phyloP scores from a whole-genome alignment of 2,888 invertebrate genomes.

The Eupithecia vulgata region DNA sequence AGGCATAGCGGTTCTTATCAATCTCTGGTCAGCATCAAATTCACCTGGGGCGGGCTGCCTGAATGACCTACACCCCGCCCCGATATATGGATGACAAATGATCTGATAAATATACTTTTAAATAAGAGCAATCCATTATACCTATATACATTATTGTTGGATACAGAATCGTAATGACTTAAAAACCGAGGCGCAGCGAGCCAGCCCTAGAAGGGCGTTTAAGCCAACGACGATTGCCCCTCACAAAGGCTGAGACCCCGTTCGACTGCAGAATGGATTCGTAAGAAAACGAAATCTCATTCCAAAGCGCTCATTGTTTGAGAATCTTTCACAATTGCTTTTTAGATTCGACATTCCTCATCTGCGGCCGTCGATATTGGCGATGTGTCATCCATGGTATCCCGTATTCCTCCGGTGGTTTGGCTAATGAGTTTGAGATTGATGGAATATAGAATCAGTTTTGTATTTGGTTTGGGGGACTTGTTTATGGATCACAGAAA shows the following conservation, averaged over 20 bases:
- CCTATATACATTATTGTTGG: not conserved
- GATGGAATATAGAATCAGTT: constrained; percentile 24
- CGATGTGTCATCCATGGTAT: constrained; percentile 36
- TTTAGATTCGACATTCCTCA: constrained; percentile 67
- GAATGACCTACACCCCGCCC: not conserved
- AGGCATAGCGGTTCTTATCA: not conserved
- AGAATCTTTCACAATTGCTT: constrained; percentile 71
- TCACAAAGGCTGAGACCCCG: constrained; percentile 67
- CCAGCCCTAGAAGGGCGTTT: constrained; percentile 59
- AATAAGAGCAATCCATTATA: no score
- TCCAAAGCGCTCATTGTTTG: constrained; percentile 72
- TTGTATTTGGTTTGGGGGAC: constrained; percentile 12
- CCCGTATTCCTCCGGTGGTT: constrained; percentile 16
- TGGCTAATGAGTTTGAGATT: constrained; percentile 30
- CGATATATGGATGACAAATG: not conserved
- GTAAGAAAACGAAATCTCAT: constrained; percentile 77
- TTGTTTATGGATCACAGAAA: constrained; percentile 1
- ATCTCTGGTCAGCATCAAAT: no score
- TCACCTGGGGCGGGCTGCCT: not conserved
- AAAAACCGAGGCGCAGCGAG: constrained; percentile 36
- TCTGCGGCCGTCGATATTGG: constrained; percentile 47
- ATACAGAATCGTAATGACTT: constrained; percentile 23
- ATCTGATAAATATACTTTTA: not conserved
- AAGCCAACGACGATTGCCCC: constrained; percentile 75
- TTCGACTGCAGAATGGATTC: constrained; percentile 65